Evolutionary conservation across 23 tunicate species (phyloP).

Genomic region (Halocynthia roretzi): DNA sequence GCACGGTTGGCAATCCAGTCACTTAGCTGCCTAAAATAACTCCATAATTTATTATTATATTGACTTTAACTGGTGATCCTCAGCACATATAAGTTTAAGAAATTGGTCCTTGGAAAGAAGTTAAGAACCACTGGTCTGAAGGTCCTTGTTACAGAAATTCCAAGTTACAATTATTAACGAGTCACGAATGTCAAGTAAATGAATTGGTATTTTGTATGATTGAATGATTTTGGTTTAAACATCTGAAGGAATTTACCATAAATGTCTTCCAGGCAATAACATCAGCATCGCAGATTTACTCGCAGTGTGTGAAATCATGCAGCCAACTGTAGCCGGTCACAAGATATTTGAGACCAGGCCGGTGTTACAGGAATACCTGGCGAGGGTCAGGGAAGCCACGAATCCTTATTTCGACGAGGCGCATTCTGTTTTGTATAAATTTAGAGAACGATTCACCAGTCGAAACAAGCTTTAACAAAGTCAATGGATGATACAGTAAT

Average conservation of each 20-base stretch:
- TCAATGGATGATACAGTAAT: no score
- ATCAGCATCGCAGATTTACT: conserved; percentile 64
- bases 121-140: neutral
- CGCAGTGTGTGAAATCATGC: conserved; percentile 71
- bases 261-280: conserved; percentile 31
- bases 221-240: neutral
- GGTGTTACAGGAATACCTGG: conserved; percentile 33
- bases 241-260: neutral
- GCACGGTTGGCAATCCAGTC: no score
- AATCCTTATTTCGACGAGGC: conserved; percentile 67
- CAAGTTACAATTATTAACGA: neutral
- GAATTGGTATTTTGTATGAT: neutral
- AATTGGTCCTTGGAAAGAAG: neutral
- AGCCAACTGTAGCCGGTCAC: conserved; percentile 48
- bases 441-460: conserved; percentile 3
- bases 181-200: neutral
- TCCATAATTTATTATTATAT: no score
- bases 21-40: no score
- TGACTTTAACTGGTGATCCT: no score
- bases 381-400: conserved; percentile 39
- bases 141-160: neutral
- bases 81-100: neutral
- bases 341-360: conserved; percentile 47
- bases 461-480: neutral
- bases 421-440: conserved; percentile 23